Evolutionary conservation across 2,113 vertebrate genomes (phyloP), one percentile per base, ranked within the genome.

Genomic region (Podiceps cristatus): DNA sequence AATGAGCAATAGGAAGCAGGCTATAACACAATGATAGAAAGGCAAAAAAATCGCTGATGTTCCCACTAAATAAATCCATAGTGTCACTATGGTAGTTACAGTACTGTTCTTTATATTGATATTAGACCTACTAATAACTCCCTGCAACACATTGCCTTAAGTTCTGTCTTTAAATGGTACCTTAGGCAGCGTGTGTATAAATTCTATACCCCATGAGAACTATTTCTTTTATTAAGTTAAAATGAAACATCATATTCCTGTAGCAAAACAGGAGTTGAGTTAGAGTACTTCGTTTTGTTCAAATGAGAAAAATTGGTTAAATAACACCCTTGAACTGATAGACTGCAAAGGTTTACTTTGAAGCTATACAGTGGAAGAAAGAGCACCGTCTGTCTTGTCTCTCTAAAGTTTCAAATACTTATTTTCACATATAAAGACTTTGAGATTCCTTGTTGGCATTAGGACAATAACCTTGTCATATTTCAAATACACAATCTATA

Each of bases 261-360:
- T 69, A 92, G 35, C 37, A 79, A 95, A 82, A 94, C 2, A 71
- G 33, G 5, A 20, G 28, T 56, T 73, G 66, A 87, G 66, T 85
- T 88, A 91, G 77, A 94, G 42, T 7, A 45, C 22, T 86, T 73
- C 20, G 72, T 93, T 93, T 86, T 88, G 66, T 53, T 88, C 58
- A 92, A 88, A 90, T 92, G 66, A 93, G 69, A 91, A 44, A 75
- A 94, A 76, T 62, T 80, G 22, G n/a, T 93, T 82, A 92, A 94
- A 88, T 94, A 93, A 33, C 50, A 92, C n/a, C 40, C 75, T 93
- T 94, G 93, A 96, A 96, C 87, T 91, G 5, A 58, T 56, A 69
- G n/a, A 58, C 78, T 88, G 78, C 50, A 76, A 86, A 90, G 90
- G 67, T 73, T 94, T 76, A 13, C 81, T 95, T 96, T 94, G 93